phyloP scores from a whole-genome alignment of 2,797 vertebrate genomes.

The Austrolebias charrua region DNA sequence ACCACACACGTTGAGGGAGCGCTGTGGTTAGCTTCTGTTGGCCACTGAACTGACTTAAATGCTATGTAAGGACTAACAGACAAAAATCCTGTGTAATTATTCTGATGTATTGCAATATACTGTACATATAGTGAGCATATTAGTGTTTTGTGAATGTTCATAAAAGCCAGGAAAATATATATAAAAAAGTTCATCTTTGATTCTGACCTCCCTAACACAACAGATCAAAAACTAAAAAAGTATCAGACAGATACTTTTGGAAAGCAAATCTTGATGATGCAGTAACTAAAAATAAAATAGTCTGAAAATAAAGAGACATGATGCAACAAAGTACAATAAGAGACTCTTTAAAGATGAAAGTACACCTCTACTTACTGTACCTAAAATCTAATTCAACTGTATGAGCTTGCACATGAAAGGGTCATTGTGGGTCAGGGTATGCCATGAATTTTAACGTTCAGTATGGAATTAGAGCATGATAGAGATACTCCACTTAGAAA shows the following conservation, averaged over 20 bases:
- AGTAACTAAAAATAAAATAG: background rate
- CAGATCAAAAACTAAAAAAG: background rate
- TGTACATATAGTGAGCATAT: background rate
- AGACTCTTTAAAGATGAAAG: background rate
- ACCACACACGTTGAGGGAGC: slow-evolving; percentile 71
- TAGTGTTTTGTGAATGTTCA: background rate
- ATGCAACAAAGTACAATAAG: slow-evolving; percentile 26
- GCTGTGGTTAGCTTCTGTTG: slow-evolving; percentile 46
- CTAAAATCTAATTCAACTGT: background rate
- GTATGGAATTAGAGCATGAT: no score
- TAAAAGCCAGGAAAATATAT: background rate
- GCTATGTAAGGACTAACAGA: slow-evolving; percentile 46
- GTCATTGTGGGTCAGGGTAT: background rate
- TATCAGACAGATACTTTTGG: no score
- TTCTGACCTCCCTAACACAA: background rate
- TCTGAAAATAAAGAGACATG: background rate
- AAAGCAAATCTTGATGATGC: no score
- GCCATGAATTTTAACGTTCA: no score
- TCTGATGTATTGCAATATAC: no score
- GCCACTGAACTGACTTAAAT: slow-evolving; percentile 13
- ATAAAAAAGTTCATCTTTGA: background rate
- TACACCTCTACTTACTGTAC: background rate
- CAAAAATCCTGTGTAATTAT: slow-evolving; percentile 14
- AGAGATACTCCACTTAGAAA: no score
- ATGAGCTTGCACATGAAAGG: no score